Evolutionary conservation across 1,140 invertebrate species (phyloP).

Genomic region (Bacillus rossius): DNA sequence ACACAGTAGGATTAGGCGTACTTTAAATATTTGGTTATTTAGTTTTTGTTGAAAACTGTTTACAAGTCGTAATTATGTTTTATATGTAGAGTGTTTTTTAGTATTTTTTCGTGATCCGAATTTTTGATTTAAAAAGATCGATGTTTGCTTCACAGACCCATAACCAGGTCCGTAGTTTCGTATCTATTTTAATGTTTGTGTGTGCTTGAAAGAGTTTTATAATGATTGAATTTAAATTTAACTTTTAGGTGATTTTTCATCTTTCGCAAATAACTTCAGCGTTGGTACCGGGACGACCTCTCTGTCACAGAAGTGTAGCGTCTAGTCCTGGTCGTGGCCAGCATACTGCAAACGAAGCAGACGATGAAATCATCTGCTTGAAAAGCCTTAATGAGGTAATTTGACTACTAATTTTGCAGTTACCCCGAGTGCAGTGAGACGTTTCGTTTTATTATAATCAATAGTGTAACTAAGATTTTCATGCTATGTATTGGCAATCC

Average conservation of each 20-base stretch:
- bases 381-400: slow-evolving; percentile 1
- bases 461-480: too few relatives aligned
- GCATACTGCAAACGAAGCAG: background rate
- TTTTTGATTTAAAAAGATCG: background rate
- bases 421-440: too few relatives aligned
- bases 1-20: too few relatives aligned
- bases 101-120: background rate
- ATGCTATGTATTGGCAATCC: too few relatives aligned
- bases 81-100: background rate
- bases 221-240: background rate
- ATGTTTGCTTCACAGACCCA: slow-evolving; percentile 1
- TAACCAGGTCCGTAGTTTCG: background rate
- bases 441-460: too few relatives aligned
- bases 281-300: background rate
- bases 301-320: background rate
- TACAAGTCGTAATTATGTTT: too few relatives aligned
- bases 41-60: too few relatives aligned
- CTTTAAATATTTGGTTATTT: too few relatives aligned
- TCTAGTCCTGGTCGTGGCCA: background rate
- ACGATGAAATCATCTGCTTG: background rate
- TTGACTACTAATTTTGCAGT: too few relatives aligned
- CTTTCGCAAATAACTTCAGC: background rate
- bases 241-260: slow-evolving; percentile 1
- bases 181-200: background rate
- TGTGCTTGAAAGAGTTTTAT: background rate